Percentiles rank a stretch among this genome's conserved stretches.
phyloP scores from a whole-genome alignment of 2,113 vertebrate genomes.

The Charadrius vociferus region DNA sequence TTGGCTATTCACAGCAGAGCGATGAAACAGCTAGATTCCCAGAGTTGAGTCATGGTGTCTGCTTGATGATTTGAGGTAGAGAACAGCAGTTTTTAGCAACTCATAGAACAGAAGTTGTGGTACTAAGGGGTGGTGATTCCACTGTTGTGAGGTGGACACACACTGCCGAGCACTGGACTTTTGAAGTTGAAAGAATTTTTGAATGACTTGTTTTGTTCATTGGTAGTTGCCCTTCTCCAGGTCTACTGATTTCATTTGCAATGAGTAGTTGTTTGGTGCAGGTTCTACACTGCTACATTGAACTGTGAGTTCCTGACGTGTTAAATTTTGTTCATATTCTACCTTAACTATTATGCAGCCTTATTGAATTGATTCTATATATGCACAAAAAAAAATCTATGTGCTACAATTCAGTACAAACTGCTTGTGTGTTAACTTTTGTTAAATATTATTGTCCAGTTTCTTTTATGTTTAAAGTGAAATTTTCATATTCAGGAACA shows the following conservation, averaged over 20 bases:
- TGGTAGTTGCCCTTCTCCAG: neutral
- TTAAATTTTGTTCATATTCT: neutral
- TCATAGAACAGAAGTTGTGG: neutral
- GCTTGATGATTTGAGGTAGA: neutral
- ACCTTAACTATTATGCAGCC: neutral
- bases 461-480: neutral
- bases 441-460: neutral
- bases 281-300: neutral
- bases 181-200: neutral
- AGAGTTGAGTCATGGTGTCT: neutral
- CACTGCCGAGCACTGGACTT: fast-evolving
- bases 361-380: neutral
- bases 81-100: neutral
- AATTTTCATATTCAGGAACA: neutral
- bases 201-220: neutral
- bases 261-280: neutral
- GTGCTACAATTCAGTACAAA: neutral
- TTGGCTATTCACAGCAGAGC: neutral
- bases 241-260: neutral
- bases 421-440: neutral
- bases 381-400: neutral
- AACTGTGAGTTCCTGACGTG: neutral
- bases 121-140: neutral
- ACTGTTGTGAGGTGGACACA: neutral
- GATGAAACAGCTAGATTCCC: neutral